Conservation (phyloP, 2,797 vertebrate species). For the Nannoperca obscura region DNA sequence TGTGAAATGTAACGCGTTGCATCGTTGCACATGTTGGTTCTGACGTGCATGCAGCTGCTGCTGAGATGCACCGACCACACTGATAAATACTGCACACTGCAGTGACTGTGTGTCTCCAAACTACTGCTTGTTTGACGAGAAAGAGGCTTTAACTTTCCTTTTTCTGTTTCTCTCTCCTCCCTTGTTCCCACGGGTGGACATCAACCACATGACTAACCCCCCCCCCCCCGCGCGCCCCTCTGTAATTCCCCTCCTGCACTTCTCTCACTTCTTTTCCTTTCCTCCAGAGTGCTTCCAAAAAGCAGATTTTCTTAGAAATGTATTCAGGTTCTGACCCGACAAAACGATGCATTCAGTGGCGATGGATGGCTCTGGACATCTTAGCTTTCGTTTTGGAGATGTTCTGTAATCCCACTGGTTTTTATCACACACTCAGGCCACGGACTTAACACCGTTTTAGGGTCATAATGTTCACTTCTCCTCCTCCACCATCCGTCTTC, state of each 20-base stretch:
- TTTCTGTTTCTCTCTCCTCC: slow-evolving; percentile 20
- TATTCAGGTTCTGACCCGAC: not conserved
- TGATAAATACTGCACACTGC: not conserved
- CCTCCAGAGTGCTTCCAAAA: not conserved
- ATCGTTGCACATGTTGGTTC: not conserved
- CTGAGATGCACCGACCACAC: not conserved
- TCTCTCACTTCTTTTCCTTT: not conserved
- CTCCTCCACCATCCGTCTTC: slow-evolving; percentile 44
- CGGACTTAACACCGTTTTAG: slow-evolving; percentile 22
- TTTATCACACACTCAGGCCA: not conserved
- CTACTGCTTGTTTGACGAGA: slow-evolving; percentile 31
- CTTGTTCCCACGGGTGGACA: slow-evolving; percentile 63
- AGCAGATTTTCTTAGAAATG: not conserved
- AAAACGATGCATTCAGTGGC: not conserved
- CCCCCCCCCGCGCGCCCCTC: slow-evolving; percentile 52
- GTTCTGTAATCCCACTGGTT: slow-evolving; percentile 17
- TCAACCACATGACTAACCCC: slow-evolving; percentile 56
- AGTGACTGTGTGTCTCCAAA: slow-evolving; percentile 1
- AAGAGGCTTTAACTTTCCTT: slow-evolving; percentile 28
- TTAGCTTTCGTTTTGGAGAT: not conserved
- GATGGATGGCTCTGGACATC: not conserved
- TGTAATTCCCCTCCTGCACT: slow-evolving; percentile 45
- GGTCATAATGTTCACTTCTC: slow-evolving; percentile 38
- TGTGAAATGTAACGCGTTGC: not conserved
- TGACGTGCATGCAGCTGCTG: not conserved